phyloP scores from a whole-genome alignment of 2,797 vertebrate genomes.

The Manis crassicaudata region DNA sequence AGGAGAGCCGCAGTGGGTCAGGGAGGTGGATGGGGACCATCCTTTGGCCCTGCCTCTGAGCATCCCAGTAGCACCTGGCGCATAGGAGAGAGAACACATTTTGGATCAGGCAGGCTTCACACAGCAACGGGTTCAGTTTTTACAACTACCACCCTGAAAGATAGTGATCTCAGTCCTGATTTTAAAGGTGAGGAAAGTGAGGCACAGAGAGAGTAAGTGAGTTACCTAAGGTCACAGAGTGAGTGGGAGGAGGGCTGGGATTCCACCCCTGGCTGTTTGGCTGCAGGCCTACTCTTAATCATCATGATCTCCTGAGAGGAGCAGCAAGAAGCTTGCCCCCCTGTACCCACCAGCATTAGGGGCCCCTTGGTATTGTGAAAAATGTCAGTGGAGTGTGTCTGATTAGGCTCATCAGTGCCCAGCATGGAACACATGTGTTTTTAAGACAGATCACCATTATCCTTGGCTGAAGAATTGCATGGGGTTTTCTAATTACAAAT shows the following conservation, averaged over 20 bases:
- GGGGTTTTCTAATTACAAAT: constrained; percentile 77
- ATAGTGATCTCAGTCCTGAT: not conserved
- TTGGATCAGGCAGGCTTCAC: not conserved
- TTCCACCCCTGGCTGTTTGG: not conserved
- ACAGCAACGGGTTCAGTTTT: not conserved
- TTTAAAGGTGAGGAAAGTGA: constrained; percentile 39
- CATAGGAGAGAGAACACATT: not conserved
- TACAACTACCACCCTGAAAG: not conserved
- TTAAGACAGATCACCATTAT: constrained; percentile 66
- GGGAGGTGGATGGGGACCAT: rapidly evolving
- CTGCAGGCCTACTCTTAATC: constrained; percentile 38
- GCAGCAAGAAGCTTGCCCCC: not conserved
- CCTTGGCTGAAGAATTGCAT: constrained; percentile 57
- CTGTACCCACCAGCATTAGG: constrained; percentile 65
- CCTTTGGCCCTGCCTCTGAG: not conserved
- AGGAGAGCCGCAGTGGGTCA: not conserved
- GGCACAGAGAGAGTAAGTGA: not conserved
- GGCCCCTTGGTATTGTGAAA: constrained; percentile 33
- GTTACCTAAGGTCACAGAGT: not conserved
- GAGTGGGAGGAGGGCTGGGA: not conserved
- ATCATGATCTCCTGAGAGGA: constrained; percentile 33
- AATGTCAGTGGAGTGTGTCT: constrained; percentile 64
- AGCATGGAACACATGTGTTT: constrained; percentile 71
- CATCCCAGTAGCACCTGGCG: not conserved
- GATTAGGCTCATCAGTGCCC: constrained; percentile 76